Evolutionary conservation across 2,888 invertebrate species (phyloP).

Genomic region (Polyommatus icarus): DNA sequence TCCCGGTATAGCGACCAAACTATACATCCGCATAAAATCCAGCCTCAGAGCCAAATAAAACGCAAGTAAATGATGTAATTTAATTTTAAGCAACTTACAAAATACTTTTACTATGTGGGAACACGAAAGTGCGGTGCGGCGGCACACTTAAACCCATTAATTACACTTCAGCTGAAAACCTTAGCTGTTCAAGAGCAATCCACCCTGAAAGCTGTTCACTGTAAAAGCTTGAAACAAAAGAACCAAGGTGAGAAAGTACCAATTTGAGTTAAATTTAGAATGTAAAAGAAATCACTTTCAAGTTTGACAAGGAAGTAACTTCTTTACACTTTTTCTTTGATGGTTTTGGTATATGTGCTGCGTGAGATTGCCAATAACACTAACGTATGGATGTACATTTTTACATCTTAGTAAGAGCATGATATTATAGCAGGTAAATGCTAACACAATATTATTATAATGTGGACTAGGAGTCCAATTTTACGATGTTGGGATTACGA

Average conservation of each 20-base stretch:
- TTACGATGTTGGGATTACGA: no score
- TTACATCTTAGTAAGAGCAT: no score
- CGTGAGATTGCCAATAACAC: no score
- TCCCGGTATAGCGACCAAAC: no score
- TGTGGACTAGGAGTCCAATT: no score
- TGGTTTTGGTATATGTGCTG: no score
- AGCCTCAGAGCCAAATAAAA: background rate
- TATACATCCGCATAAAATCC: no score
- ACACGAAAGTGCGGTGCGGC: background rate
- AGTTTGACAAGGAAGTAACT: background rate
- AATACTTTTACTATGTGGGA: slow-evolving; percentile 5
- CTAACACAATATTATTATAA: no score
- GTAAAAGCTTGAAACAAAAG: slow-evolving; percentile 9
- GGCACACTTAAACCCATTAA: slow-evolving; percentile 28
- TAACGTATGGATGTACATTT: no score
- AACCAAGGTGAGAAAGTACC: slow-evolving; percentile 17
- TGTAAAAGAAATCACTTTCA: background rate
- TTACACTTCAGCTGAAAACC: slow-evolving; percentile 20
- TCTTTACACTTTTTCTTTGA: background rate
- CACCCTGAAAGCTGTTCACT: slow-evolving; percentile 15
- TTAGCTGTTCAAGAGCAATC: slow-evolving; percentile 21
- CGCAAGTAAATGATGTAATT: background rate
- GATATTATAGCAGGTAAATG: no score
- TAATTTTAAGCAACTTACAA: background rate
- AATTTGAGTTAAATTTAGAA: background rate